Evolutionary conservation across 2,113 vertebrate genomes (phyloP), one percentile per base, ranked within the genome.

Genomic region (Noturus placidus): DNA sequence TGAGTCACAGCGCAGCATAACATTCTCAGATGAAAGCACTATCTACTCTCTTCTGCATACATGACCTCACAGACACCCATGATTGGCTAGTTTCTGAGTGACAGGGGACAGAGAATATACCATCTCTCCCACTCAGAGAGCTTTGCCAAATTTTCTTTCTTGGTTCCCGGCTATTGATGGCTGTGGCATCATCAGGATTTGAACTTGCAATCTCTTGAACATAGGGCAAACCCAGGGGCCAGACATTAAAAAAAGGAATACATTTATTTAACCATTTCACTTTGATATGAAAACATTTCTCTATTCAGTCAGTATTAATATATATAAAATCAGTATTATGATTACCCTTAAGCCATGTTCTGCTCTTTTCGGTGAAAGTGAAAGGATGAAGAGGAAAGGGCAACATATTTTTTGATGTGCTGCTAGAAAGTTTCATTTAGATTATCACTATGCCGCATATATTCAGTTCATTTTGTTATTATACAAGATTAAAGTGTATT

Each of bases 381-480:
- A 50, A 38, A 46, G 33, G 57, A 33, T 35, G 52, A 3, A 77
- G 27, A 46, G 70, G 38, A 52, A 42, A 22, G 42, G 52, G 1
- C 3, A 9, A 59, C 0, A 78, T 30, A 30, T 46, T 35, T 30
- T 86, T 72, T 38, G 4, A 76, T 61, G 30, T 46, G 25, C 14
- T 20, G 11, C 70, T 22, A 3, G 20, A 77, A 85, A 59, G 35
- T 19, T 85, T 3, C 1, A 15, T 20, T 61, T 76, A 56, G 20
- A 27, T 25, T 56, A 22, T 17, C 11, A 50, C 33, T 42, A 9
- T 79, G 20, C 56, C 80, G 3, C 52, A 65, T 54, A 74, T 79
- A 54, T 87, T 35, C n/a, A 46, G 20, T 54, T 56, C 57, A 81
- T 85, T 30, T 70, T 54, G 63, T 82, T 42, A 35, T 59, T 80